phyloP scores from a whole-genome alignment of 2,113 vertebrate genomes.

The Silurus glanis region DNA sequence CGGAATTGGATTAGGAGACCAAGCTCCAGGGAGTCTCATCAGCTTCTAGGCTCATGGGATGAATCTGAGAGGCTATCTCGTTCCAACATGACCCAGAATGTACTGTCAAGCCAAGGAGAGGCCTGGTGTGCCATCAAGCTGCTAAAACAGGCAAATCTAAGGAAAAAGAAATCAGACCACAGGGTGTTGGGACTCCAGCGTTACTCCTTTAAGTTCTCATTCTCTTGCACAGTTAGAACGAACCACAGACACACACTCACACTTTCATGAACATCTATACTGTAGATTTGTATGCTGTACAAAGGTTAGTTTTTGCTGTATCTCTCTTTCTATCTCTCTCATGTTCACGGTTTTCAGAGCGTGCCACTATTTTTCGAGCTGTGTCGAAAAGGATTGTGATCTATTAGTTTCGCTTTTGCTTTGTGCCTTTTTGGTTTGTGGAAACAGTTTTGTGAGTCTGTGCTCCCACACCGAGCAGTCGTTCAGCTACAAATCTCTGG shows the following conservation, averaged over 20 bases:
- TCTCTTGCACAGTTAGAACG: slow-evolving; percentile 58
- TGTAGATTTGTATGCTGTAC: slow-evolving; percentile 53
- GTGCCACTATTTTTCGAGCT: slow-evolving; percentile 32
- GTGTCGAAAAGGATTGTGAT: slow-evolving; percentile 5
- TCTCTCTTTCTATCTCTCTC: background rate
- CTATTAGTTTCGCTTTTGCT: slow-evolving; percentile 43
- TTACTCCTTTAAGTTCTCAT: slow-evolving; percentile 48
- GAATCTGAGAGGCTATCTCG: slow-evolving; percentile 47
- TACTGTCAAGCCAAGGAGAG: slow-evolving; percentile 54
- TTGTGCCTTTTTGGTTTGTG: slow-evolving; percentile 66
- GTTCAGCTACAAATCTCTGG: slow-evolving; percentile 19
- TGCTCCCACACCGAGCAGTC: background rate
- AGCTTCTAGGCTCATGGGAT: slow-evolving; percentile 44
- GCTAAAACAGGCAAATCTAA: slow-evolving; percentile 54
- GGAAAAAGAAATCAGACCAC: slow-evolving; percentile 28
- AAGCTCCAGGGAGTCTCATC: slow-evolving; percentile 48
- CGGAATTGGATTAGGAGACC: slow-evolving; percentile 62
- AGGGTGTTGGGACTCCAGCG: slow-evolving; percentile 43
- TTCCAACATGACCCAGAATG: slow-evolving; percentile 67
- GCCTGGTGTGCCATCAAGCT: slow-evolving; percentile 57
- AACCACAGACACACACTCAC: slow-evolving; percentile 14
- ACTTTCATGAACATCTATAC: slow-evolving; percentile 36
- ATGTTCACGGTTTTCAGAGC: slow-evolving; percentile 4
- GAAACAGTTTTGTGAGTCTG: slow-evolving; percentile 13
- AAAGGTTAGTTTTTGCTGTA: slow-evolving; percentile 43